Evolutionary conservation across 2,888 invertebrate genomes (phyloP), one percentile per base, ranked within the genome.

Genomic region (Gastracanthus pulcherrimus): DNA sequence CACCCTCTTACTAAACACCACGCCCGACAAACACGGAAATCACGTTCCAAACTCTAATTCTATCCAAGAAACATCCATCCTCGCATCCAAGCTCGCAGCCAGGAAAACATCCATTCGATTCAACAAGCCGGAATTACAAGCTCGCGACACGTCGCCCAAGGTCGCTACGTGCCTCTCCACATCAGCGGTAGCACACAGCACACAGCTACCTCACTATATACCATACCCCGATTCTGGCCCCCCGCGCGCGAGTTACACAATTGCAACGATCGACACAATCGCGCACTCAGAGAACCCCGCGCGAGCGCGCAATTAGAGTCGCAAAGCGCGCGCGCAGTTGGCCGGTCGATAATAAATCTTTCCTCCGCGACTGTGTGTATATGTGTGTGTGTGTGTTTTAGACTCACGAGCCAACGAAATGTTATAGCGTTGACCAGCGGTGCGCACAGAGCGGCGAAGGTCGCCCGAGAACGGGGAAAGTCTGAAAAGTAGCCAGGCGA

Each of bases 251-350:
- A 78, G 80, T 85, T 85, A 84, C 83, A 82, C 86, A 85, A 84
- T 83, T 84, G 84, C 55, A 55, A 84, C 84, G 82, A 85, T 84
- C 83, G 82, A 69, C 81, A 72, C 64, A 23, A 77, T 70, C 60
- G 48, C 66, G 36, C 31, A 31, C 55, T 58, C 13, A 36, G 58
- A 4, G 34, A 19, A 13, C n/a, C 6, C 19, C 16, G 23, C 29
- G 26, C 31, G 13, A 29, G 3, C 41, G 69, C 31, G 45, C 58
- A 60, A 74, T 79, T 67, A 74, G 64, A 72, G 34, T 16, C 13
- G 2, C 45, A n/a, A 26, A 23, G 34, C 31, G 45, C n/a, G n/a
- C n/a, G n/a, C n/a, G 55, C 38, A 55, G 2, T 7, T 36, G 26
- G 34, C 16, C 23, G 13, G 16, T 7, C 69, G 62, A 77, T 70